These are phyloP conservation scores for Urophycis tenuis DNA, from an alignment of 2,797 vertebrate genomes.

Conservation along the genomic window DNA sequence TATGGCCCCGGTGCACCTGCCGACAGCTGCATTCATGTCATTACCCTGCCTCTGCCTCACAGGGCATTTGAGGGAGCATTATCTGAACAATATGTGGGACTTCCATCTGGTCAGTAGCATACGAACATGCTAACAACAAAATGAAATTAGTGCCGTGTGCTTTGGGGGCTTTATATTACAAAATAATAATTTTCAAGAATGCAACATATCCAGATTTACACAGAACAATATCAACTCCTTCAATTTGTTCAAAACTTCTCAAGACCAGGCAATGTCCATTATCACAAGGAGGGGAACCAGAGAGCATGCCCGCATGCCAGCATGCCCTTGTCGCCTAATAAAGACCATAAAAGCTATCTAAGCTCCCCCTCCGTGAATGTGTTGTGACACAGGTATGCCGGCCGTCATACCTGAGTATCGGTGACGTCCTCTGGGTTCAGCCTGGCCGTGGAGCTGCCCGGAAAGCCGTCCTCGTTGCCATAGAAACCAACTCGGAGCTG, in stretches of 20 bases:
- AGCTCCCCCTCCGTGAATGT: background rate
- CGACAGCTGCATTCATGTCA: background rate
- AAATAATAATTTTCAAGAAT: no score
- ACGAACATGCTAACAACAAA: no score
- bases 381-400: background rate
- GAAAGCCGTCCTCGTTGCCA: background rate
- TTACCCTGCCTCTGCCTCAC: no score
- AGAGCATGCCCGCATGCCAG: background rate
- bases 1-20: background rate
- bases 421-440: background rate
- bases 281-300: background rate
- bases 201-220: no score
- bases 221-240: no score
- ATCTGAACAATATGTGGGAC: no score
- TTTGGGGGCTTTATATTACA: no score
- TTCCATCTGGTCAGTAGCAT: no score
- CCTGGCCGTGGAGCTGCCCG: background rate
- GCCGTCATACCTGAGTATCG: background rate
- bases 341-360: background rate
- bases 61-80: no score
- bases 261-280: background rate
- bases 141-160: no score
- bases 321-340: background rate
- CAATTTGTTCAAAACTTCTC: no score
- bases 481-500: background rate